These are phyloP conservation scores for Papilio gigon DNA, from an alignment of 2,888 invertebrate species.

Conservation along the genomic window DNA sequence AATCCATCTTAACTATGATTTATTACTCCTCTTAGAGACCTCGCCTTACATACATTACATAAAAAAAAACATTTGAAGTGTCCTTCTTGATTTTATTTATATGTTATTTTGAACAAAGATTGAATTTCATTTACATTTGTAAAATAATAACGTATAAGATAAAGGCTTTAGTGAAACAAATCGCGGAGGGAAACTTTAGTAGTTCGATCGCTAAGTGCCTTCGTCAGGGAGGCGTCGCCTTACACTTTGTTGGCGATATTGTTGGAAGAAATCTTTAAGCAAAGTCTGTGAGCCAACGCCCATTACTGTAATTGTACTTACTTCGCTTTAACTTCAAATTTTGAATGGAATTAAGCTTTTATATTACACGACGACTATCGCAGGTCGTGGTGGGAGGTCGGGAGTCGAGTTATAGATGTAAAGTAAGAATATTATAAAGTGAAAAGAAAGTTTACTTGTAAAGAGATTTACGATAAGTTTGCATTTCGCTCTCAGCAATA, in stretches of 20 bases:
- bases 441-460: too few relatives aligned
- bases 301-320: neutral
- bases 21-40: conserved; percentile 13
- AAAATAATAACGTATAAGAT: neutral
- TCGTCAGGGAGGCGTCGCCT: neutral
- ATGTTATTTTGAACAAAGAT: neutral
- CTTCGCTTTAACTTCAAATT: neutral
- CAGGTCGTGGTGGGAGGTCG: neutral
- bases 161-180: neutral
- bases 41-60: neutral
- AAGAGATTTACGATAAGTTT: too few relatives aligned
- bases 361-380: neutral
- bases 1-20: conserved; percentile 14
- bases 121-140: neutral
- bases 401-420: too few relatives aligned
- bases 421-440: too few relatives aligned
- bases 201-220: conserved; percentile 6
- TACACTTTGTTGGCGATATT: neutral
- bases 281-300: neutral
- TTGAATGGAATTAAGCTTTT: neutral
- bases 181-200: neutral
- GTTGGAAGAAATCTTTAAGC: neutral
- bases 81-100: neutral
- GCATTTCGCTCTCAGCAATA: neutral
- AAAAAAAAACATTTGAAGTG: neutral